Percentiles rank a stretch among this genome's conserved stretches.
phyloP scores from a whole-genome alignment of 2,113 vertebrate species.

The Phodopus roborovskii region DNA sequence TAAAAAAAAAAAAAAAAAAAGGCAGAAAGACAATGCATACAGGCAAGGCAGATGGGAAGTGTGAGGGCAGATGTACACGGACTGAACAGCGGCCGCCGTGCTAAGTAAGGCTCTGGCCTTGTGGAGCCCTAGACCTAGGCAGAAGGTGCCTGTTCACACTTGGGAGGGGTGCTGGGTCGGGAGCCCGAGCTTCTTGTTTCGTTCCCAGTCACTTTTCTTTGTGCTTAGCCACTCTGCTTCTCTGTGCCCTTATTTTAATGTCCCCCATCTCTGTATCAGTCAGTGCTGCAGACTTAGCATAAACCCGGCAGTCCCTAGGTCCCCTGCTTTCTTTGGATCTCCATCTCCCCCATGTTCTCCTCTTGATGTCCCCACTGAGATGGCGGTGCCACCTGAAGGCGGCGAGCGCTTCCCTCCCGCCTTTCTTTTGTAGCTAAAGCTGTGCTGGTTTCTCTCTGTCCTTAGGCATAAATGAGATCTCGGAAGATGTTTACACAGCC shows the following conservation, averaged over 20 bases:
- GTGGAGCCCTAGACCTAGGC: background rate
- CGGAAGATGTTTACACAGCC: conserved; percentile 95
- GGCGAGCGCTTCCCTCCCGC: background rate
- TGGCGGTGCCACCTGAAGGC: background rate
- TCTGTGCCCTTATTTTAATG: background rate
- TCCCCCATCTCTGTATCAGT: background rate
- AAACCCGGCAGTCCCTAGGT: background rate
- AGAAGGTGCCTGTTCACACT: fast-evolving
- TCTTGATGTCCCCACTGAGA: background rate
- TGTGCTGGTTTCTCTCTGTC: conserved; percentile 75
- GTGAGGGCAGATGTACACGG: background rate
- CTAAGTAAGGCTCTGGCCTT: background rate
- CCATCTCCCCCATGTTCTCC: background rate
- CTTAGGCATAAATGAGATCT: conserved; percentile 97
- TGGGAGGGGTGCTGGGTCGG: background rate
- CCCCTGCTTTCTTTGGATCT: background rate
- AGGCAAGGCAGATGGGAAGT: background rate
- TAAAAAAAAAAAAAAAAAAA: background rate
- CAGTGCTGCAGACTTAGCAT: background rate
- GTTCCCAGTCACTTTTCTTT: background rate
- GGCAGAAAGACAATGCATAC: background rate
- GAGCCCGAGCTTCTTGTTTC: background rate
- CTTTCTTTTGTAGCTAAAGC: background rate
- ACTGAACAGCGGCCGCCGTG: background rate
- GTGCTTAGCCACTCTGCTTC: background rate